phyloP scores from a whole-genome alignment of 2,888 invertebrate species.

The Pammene aurita region DNA sequence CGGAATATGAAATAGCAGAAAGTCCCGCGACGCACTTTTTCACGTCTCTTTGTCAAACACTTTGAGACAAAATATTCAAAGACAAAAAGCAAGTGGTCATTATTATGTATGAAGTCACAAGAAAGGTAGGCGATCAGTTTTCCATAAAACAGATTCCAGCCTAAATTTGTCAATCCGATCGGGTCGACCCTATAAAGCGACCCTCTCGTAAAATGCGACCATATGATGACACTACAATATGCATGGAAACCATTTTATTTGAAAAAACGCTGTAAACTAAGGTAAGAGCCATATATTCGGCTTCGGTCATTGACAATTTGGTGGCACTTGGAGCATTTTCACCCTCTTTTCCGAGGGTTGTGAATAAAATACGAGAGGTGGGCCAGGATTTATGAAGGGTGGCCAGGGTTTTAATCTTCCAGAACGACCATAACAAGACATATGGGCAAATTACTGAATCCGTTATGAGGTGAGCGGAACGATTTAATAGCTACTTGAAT shows the following conservation, averaged over 20 bases:
- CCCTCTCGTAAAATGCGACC: conserved; percentile 71
- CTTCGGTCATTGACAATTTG: conserved; percentile 68
- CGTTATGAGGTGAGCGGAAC: conserved; percentile 70
- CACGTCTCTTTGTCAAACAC: conserved; percentile 30
- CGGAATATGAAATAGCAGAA: not conserved
- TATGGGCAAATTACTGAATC: conserved; percentile 81
- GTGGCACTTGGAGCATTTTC: conserved; percentile 66
- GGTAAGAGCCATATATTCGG: conserved; percentile 44
- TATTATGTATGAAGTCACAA: conserved; percentile 35
- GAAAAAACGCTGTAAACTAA: conserved; percentile 64
- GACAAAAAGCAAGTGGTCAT: conserved; percentile 34
- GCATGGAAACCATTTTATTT: conserved; percentile 80
- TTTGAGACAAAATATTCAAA: conserved; percentile 39
- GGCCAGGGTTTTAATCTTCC: conserved; percentile 78
- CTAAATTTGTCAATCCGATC: conserved; percentile 54
- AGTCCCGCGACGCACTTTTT: conserved; percentile 2
- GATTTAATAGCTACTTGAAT: conserved; percentile 75
- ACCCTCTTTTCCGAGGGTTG: conserved; percentile 62
- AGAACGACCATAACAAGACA: conserved; percentile 80
- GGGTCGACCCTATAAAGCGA: conserved; percentile 72
- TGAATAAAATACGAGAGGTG: conserved; percentile 77
- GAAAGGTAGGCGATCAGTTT: conserved; percentile 35
- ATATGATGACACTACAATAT: conserved; percentile 81
- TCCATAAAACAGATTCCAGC: conserved; percentile 44
- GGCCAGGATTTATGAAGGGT: conserved; percentile 80